Percentiles rank a stretch among this genome's conserved stretches.
phyloP scores from a whole-genome alignment of 2,888 invertebrate genomes.

The Mylabris sibirica region DNA sequence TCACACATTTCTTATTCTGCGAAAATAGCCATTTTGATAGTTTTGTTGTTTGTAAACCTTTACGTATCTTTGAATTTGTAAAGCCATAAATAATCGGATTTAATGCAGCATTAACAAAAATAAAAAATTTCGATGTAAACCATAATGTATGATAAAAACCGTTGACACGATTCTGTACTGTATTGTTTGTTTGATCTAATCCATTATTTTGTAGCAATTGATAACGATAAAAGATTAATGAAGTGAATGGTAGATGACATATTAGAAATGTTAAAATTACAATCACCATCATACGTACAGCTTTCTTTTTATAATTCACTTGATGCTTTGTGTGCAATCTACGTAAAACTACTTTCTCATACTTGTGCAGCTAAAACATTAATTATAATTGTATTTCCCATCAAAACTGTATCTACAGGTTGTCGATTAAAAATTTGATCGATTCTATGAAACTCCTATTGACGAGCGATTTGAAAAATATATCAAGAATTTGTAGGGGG shows the following conservation, averaged over 20 bases:
- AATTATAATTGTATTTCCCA: background rate
- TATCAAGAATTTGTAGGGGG: too few relatives aligned
- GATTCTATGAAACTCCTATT: too few relatives aligned
- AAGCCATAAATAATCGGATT: slow-evolving; percentile 82
- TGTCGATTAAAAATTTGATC: too few relatives aligned
- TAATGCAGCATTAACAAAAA: slow-evolving; percentile 75
- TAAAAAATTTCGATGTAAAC: slow-evolving; percentile 74
- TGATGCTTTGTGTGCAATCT: slow-evolving; percentile 69
- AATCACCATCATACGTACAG: slow-evolving; percentile 74
- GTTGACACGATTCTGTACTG: slow-evolving; percentile 25
- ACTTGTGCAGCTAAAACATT: slow-evolving; percentile 67
- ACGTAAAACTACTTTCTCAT: slow-evolving; percentile 68
- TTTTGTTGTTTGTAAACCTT: slow-evolving; percentile 69
- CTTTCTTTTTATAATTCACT: slow-evolving; percentile 72
- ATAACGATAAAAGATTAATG: slow-evolving; percentile 72
- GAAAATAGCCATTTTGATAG: slow-evolving; percentile 62
- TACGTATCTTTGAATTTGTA: slow-evolving; percentile 73
- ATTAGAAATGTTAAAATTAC: slow-evolving; percentile 72
- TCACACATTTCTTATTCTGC: slow-evolving; percentile 17
- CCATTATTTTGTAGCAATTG: slow-evolving; percentile 58
- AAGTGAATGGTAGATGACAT: slow-evolving; percentile 79
- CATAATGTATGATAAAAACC: slow-evolving; percentile 68
- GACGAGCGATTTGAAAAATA: too few relatives aligned
- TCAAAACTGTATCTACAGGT: background rate
- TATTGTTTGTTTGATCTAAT: slow-evolving; percentile 21